Percentiles rank a stretch among this genome's conserved stretches.
Evolutionary conservation across 2,113 vertebrate genomes (phyloP).

Genomic region (Embiotoca jacksoni): DNA sequence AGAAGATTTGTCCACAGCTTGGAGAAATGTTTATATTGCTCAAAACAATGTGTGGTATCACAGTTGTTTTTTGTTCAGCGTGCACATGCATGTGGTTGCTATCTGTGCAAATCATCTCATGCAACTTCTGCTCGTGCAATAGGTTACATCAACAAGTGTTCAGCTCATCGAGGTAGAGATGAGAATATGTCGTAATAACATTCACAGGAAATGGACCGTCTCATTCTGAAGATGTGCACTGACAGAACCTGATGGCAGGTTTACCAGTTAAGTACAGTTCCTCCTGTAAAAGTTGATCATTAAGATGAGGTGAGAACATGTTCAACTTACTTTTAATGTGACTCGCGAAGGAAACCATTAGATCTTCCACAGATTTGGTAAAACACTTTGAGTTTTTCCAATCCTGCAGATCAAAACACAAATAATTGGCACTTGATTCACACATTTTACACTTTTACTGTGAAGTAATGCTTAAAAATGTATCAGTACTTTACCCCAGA

Average conservation of each 20-base stretch:
- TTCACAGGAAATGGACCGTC: conserved; percentile 35
- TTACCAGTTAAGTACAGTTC: too few species aligned
- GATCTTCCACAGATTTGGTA: conserved; percentile 91
- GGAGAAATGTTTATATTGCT: too few species aligned
- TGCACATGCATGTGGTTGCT: background rate
- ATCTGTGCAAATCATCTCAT: background rate
- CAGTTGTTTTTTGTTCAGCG: background rate
- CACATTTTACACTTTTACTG: background rate
- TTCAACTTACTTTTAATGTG: conserved; percentile 87
- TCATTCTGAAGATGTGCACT: background rate
- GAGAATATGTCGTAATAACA: background rate
- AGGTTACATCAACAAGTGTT: background rate
- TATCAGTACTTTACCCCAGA: conserved; percentile 74
- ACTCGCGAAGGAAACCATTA: conserved; percentile 88
- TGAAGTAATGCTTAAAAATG: background rate
- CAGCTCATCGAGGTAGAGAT: background rate
- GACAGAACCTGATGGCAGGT: background rate
- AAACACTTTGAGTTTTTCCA: conserved; percentile 83
- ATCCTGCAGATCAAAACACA: conserved; percentile 79
- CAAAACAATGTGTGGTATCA: too few species aligned
- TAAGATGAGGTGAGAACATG: too few species aligned
- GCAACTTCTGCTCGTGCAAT: conserved; percentile 3
- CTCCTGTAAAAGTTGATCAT: background rate
- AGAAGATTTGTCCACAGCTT: too few species aligned
- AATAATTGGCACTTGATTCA: background rate